Evolutionary conservation across 1,140 invertebrate genomes (phyloP).

Genomic region (Pseudomyrmex gracilis): DNA sequence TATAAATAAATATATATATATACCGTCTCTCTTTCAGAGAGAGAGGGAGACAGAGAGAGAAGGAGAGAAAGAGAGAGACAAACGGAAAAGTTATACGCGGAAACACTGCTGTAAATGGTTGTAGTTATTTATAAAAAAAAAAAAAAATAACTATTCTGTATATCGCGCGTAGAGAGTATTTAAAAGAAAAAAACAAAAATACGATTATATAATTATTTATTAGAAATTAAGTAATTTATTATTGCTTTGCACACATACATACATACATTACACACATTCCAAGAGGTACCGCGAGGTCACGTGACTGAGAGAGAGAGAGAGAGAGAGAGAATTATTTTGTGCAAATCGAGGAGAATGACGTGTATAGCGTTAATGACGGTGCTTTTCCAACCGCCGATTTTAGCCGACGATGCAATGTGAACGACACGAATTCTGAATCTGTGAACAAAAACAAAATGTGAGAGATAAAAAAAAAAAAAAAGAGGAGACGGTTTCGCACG

Average conservation of each 20-base stretch:
- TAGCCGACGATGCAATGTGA: slow-evolving; percentile 12
- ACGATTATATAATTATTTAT: slow-evolving; percentile 78
- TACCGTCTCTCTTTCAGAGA: slow-evolving; percentile 55
- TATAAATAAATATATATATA: slow-evolving; percentile 65
- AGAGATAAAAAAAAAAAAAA: neutral
- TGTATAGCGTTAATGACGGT: slow-evolving; percentile 56
- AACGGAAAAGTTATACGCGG: slow-evolving; percentile 40
- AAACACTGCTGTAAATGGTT: slow-evolving; percentile 80
- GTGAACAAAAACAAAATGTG: neutral
- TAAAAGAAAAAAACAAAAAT: slow-evolving; percentile 58
- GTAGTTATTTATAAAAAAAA: slow-evolving; percentile 81
- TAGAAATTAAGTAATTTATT: slow-evolving; percentile 82
- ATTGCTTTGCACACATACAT: slow-evolving; percentile 76
- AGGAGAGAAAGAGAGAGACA: slow-evolving; percentile 36
- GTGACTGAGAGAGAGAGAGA: slow-evolving; percentile 46
- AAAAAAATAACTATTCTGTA: slow-evolving; percentile 80
- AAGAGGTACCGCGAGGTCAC: slow-evolving; percentile 61
- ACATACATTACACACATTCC: slow-evolving; percentile 71
- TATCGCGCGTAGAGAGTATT: slow-evolving; percentile 77
- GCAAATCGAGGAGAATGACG: neutral
- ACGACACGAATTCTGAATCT: slow-evolving; percentile 33
- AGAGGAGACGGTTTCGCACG: neutral
- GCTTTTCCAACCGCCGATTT: slow-evolving; percentile 42
- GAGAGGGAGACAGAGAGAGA: slow-evolving; percentile 30
- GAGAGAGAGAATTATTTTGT: slow-evolving; percentile 10